phyloP scores from a whole-genome alignment of 2,888 invertebrate genomes.

The Rosalia funebris region DNA sequence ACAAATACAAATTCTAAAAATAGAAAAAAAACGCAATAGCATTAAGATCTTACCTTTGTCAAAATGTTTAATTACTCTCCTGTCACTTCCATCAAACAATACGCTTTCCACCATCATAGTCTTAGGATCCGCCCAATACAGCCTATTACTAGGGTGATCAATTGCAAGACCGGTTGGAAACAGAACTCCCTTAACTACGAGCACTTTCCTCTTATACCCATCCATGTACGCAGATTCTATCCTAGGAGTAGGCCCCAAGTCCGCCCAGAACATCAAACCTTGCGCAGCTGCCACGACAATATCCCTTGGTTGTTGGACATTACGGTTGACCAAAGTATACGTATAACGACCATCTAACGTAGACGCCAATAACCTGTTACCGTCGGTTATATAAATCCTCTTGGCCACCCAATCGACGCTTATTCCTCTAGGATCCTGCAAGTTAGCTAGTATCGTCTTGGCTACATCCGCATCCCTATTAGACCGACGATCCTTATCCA shows the following conservation, averaged over 20 bases:
- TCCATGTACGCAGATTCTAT: slow-evolving; percentile 75
- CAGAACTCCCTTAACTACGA: slow-evolving; percentile 71
- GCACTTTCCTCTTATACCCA: slow-evolving; percentile 65
- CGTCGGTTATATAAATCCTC: slow-evolving; percentile 77
- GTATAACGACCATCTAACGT: slow-evolving; percentile 69
- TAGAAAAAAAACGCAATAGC: too few species aligned
- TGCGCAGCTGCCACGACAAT: slow-evolving; percentile 75
- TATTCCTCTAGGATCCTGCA: slow-evolving; percentile 77
- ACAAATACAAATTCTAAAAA: too few species aligned
- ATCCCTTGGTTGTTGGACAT: slow-evolving; percentile 73
- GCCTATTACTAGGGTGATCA: slow-evolving; percentile 76
- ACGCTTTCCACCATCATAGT: slow-evolving; percentile 76
- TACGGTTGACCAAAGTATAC: slow-evolving; percentile 66
- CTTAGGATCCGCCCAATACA: slow-evolving; percentile 90
- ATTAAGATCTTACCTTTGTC: slow-evolving; percentile 65
- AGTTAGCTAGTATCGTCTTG: slow-evolving; percentile 63
- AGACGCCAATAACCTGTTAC: slow-evolving; percentile 64
- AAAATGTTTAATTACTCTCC: slow-evolving; percentile 70
- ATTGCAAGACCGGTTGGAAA: slow-evolving; percentile 83
- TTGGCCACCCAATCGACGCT: slow-evolving; percentile 77
- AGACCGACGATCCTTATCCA: slow-evolving; percentile 47
- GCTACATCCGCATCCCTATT: slow-evolving; percentile 51
- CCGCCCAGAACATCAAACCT: slow-evolving; percentile 81
- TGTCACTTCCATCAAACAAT: slow-evolving; percentile 74
- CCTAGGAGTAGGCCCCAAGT: slow-evolving; percentile 72